These are phyloP conservation scores for Pasiphila rectangulata DNA, from an alignment of 2,888 invertebrate species.

Conservation along the genomic window DNA sequence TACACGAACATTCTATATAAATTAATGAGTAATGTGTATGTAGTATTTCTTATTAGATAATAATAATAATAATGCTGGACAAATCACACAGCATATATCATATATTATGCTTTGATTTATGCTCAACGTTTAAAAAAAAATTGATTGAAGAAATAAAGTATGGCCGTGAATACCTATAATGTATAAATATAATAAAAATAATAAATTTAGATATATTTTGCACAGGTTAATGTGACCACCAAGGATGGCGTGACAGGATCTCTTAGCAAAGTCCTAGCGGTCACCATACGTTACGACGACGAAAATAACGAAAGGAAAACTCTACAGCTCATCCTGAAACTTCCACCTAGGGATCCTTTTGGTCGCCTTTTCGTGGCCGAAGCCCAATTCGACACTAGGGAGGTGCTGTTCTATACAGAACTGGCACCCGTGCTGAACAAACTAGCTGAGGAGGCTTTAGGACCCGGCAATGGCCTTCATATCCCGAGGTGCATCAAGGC, in stretches of 20 bases:
- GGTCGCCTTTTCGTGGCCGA: constrained; percentile 90
- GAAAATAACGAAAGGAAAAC: constrained; percentile 55
- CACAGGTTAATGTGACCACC: constrained; percentile 65
- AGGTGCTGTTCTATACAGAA: constrained; percentile 91
- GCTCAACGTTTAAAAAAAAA: no score
- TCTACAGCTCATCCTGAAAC: constrained; percentile 84
- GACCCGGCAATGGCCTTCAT: constrained; percentile 65
- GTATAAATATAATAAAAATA: no score
- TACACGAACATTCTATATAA: no score
- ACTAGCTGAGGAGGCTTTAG: constrained; percentile 81
- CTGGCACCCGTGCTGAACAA: constrained; percentile 87
- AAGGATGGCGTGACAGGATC: constrained; percentile 86
- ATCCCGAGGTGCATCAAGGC: constrained; percentile 84
- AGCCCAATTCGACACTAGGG: constrained; percentile 90
- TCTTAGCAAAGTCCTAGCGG: constrained; percentile 88
- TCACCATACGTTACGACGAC: constrained; percentile 84
- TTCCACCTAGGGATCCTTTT: constrained; percentile 89
- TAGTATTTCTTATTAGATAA: no score
- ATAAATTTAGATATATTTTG: no score
- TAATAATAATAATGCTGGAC: no score
- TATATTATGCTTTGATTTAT: background rate
- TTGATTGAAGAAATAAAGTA: no score
- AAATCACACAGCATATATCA: no score
- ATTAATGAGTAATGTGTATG: no score
- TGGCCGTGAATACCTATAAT: no score